Conservation (phyloP, 2,888 invertebrate species). For the Cetonia aurata region DNA sequence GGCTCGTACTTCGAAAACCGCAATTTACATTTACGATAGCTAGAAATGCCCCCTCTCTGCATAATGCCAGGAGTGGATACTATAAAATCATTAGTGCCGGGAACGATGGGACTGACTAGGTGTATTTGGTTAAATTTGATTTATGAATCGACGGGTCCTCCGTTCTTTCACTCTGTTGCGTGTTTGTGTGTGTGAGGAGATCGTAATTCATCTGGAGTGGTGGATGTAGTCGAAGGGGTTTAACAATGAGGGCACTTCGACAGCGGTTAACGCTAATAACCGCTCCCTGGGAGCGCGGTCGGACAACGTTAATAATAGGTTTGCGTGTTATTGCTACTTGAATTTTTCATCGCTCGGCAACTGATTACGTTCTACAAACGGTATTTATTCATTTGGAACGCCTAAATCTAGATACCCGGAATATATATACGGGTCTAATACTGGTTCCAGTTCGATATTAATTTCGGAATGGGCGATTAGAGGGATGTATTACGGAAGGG, state of each 20-base stretch:
- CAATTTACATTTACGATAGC: constrained; percentile 33
- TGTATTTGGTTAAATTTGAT: constrained; percentile 28
- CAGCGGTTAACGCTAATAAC: constrained; percentile 31
- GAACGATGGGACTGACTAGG: not conserved
- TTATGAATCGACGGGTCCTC: constrained; percentile 29
- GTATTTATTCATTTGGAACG: no score
- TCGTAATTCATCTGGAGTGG: constrained; percentile 56
- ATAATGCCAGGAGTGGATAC: not conserved
- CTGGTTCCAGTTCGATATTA: no score
- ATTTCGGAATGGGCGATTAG: no score
- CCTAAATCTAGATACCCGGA: no score
- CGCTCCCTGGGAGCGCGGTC: not conserved
- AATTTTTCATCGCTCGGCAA: no score
- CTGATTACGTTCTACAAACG: no score
- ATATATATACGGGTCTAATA: no score
- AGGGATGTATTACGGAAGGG: no score
- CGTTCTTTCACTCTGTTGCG: not conserved
- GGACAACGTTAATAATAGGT: no score
- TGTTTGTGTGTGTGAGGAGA: not conserved
- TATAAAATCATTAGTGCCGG: constrained; percentile 28
- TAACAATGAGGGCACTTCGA: constrained; percentile 43
- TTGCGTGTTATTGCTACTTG: no score
- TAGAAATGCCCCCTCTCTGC: not conserved
- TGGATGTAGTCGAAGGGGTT: constrained; percentile 50
- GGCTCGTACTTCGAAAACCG: constrained; percentile 6